Conservation (phyloP, 2,888 invertebrate genomes). For the Amorpha juglandis region DNA sequence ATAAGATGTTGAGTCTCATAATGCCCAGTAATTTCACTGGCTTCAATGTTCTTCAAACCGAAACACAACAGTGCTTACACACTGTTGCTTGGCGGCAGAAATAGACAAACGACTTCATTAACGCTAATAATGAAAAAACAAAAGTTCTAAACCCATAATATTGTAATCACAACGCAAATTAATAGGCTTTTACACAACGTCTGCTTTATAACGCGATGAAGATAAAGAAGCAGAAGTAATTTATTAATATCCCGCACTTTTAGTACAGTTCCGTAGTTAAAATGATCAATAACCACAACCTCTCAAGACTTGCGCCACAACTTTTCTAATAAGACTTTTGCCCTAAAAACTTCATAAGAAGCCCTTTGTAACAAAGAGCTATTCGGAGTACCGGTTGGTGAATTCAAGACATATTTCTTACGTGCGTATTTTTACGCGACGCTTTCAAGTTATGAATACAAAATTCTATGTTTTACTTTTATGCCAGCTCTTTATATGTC, state of each 20-base stretch:
- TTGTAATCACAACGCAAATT: conserved; percentile 4
- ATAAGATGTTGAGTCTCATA: too few relatives aligned
- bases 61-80: too few relatives aligned
- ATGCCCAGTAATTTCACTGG: too few relatives aligned
- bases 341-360: conserved; percentile 40
- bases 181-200: neutral
- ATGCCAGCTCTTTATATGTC: neutral
- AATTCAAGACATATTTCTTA: conserved; percentile 9
- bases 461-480: conserved; percentile 12
- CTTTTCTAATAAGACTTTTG: conserved; percentile 38
- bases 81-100: too few relatives aligned
- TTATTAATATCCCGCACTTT: conserved; percentile 16
- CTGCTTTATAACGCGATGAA: neutral
- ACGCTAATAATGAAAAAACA: too few relatives aligned
- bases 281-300: conserved; percentile 15
- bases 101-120: too few relatives aligned
- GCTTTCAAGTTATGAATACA: conserved; percentile 13
- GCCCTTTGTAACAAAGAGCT: conserved; percentile 37
- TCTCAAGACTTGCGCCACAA: conserved; percentile 24
- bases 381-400: conserved; percentile 30
- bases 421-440: conserved; percentile 8
- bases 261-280: conserved; percentile 18
- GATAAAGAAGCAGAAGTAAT: conserved; percentile 8
- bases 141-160: too few relatives aligned
- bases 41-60: too few relatives aligned